Base-by-base conservation (phyloP, 2,888 invertebrate genomes). In the Anaspis maculata region DNA sequence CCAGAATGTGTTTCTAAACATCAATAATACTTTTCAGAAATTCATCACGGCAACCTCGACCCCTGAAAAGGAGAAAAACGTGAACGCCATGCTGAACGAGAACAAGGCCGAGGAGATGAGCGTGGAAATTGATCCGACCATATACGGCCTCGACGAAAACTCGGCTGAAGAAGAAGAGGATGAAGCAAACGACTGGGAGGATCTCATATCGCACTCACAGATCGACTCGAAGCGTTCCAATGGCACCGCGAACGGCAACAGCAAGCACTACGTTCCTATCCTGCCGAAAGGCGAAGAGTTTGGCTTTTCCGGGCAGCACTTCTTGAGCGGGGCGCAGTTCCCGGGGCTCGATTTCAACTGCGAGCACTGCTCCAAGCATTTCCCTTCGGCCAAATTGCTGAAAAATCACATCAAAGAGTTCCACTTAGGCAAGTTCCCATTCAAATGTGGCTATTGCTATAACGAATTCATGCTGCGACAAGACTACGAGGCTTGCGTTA, bases 51-150 rank as follows among this genome's bases (percentile, higher is more conserved):
- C 54, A 15, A 36, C 51, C 25, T 9, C 25, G 16, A 21, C 19
- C 5, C 19, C 5, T 6, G 5, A 13, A 29, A 15, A 30, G 6
- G 14, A 31, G 25, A 9, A 35, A 32, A 26, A 51, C 34, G 25
- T 49, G 9, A 54, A 48, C 29, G 52, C 57, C n/a, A 50, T 45
- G 35, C 15, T 43, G 22, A 57, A 49, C 3, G 56, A 58, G 33
- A 50, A 43, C 3, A 61, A 61, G 44, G 55, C 55, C 7, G 64
- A 64, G 43, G 64, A 64, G 41, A 45, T 64, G 13, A 64, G 64
- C 38, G 57, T 62, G 2, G 64, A 64, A 51, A 54, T 63, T 15
- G 62, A 64, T 39, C 64, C 64, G 2, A 55, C 54, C 6, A 54
- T 56, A 32, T 62, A 58, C 39, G 45, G 51, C 27, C 46, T 47